phyloP scores from a whole-genome alignment of 2,113 vertebrate species.

The Mus musculus region GRCm39 chr16:76193001-76193500 shows the following conservation, averaged over 20 bases:
- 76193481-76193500: conserved; percentile 16
- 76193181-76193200: conserved; percentile 14
- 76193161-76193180: not conserved
- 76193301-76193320: not conserved
- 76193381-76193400: not conserved
- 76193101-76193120: not conserved
- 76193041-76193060: not conserved
- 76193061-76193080: conserved; percentile 7
- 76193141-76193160: not conserved
- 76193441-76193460: conserved; percentile 47
- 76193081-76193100: not conserved
- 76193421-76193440: conserved; percentile 17
- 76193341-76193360: not conserved
- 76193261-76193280: not conserved
- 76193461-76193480: conserved; percentile 60
- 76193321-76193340: not conserved
- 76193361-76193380: not conserved
- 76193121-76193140: not conserved
- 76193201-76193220: not conserved
- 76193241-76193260: not conserved
- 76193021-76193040: not conserved
- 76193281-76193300: not conserved
- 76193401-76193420: not conserved
- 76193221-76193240: not conserved
- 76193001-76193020: conserved; percentile 11